Conservation (phyloP, 2,113 vertebrate genomes). For the Anseranas semipalmata region DNA sequence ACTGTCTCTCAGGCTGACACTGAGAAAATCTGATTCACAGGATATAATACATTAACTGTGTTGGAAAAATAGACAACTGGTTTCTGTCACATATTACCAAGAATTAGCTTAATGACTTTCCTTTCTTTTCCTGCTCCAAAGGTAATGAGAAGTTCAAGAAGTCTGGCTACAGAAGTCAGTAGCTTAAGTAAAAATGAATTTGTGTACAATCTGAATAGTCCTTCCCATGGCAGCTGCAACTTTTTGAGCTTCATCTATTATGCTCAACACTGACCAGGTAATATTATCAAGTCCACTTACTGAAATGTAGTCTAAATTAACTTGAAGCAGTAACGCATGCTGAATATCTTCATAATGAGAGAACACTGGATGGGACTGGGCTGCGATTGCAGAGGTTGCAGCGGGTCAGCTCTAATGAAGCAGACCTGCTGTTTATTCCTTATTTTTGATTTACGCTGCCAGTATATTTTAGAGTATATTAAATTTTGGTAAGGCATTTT, state of each 20-base stretch:
- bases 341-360: not conserved
- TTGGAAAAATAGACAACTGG: not conserved
- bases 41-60: not conserved
- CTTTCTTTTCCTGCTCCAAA: not conserved
- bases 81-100: not conserved
- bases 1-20: not conserved
- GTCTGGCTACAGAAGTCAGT: not conserved
- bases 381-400: not conserved
- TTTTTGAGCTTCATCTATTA: not conserved
- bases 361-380: not conserved
- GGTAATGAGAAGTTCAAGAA: not conserved
- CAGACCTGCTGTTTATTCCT: not conserved
- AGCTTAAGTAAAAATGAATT: not conserved
- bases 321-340: not conserved
- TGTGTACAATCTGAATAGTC: not conserved
- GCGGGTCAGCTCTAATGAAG: not conserved
- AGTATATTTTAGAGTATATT: slow-evolving; percentile 39
- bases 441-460: not conserved
- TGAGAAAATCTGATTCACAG: fast-evolving
- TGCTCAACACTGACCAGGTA: not conserved
- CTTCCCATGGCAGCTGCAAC: not conserved
- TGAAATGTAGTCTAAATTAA: not conserved
- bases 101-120: not conserved
- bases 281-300: not conserved
- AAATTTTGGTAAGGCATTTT: slow-evolving; percentile 37